Base-by-base conservation (phyloP, 2,888 invertebrate genomes). In the Drosophila longiperda region DNA sequence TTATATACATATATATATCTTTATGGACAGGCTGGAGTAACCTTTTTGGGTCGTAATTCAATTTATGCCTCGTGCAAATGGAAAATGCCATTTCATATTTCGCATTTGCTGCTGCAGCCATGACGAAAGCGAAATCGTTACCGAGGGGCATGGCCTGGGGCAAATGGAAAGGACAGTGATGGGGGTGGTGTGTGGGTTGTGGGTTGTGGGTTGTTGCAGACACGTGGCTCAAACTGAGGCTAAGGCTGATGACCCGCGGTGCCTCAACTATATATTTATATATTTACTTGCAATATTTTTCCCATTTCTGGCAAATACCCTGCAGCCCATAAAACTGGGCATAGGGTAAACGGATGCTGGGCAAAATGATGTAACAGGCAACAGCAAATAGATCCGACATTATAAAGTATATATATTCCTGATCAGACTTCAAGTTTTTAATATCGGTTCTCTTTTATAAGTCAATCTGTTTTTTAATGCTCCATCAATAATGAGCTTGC, bases 161-260 rank as follows among this genome's bases (percentile, higher is more conserved):
- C 33, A 9, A 42, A 15, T 20, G 26, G 34, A n/a, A 57, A 36
- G 26, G 53, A 20, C 2, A 26, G 11, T 23, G 45, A 0, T 33
- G 38, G 26, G 53, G 33, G 15, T 42, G 42, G 33, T 26, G 26
- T 26, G 26, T 26, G 26, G 23, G 53, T 23, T 17, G 12, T 26
- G 7, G n/a, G n/a, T n/a, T 48, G 48, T 26, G 20, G 48, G 11
- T 17, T 17, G 15, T 40, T 15, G 29, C 20, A 32, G 78, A 64
- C 84, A 84, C 84, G 84, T 84, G 71, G 67, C 78, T 20, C 12
- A 36, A 6, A 40, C 50, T 66, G 26, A 7, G 45, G 45, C 45
- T 45, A 38, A 64, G 77, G 73, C 64, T 78, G 84, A 80, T 78
- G 68, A 83, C 84, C 89, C 82, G 87, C 89, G 84, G 87, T 55